Conservation (phyloP, 2,113 vertebrate genomes). For the Cyprinus carpio region DNA sequence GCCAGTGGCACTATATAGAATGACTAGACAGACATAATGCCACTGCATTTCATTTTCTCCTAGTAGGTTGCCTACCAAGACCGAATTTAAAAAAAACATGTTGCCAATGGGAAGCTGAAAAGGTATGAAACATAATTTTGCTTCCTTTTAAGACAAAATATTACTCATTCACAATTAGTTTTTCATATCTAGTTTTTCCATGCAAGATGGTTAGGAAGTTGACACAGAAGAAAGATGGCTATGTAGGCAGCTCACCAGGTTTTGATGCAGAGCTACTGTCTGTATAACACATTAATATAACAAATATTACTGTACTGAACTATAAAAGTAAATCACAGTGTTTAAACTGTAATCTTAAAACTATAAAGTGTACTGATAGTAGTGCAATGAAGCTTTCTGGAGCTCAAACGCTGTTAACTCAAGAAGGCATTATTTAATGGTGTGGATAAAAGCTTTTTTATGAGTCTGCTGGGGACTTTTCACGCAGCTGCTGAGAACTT, state of each 20-base stretch:
- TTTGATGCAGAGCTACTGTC: neutral
- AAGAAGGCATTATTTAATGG: constrained; percentile 3
- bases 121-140: neutral
- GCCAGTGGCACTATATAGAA: neutral
- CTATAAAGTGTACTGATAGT: neutral
- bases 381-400: constrained; percentile 48
- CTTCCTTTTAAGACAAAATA: neutral
- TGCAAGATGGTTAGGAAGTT: neutral
- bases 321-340: neutral
- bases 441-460: constrained; percentile 10
- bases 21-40: neutral
- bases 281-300: neutral
- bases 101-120: neutral
- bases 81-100: neutral
- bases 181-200: neutral
- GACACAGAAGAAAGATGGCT: neutral
- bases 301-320: neutral
- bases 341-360: neutral
- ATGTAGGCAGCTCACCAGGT: neutral
- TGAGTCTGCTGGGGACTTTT: constrained; percentile 45
- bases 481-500: constrained; percentile 44
- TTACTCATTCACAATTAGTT: neutral
- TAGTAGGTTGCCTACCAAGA: neutral
- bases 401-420: neutral
- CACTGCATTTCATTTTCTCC: neutral